Evolutionary conservation across 2,113 vertebrate genomes (phyloP).

Genomic region (Polyodon spathula): DNA sequence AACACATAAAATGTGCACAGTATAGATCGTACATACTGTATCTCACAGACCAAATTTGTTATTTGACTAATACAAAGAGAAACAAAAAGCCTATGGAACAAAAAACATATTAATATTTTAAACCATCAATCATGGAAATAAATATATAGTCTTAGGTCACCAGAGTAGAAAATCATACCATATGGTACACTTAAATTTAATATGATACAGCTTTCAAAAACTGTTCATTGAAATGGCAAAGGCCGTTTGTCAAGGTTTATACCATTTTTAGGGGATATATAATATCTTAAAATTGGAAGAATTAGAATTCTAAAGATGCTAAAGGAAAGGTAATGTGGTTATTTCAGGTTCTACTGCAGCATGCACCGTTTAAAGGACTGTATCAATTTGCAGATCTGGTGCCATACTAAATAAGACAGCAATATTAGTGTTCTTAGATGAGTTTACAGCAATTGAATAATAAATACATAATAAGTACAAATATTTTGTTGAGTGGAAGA

Average conservation of each 20-base stretch:
- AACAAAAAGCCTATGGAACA: not conserved
- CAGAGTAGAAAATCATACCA: not conserved
- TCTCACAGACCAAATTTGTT: not conserved
- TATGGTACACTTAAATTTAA: constrained; percentile 7
- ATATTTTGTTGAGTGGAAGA: too few relatives aligned
- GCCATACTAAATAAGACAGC: too few relatives aligned
- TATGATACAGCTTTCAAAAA: constrained; percentile 3
- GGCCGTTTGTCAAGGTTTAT: constrained; percentile 8
- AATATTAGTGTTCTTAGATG: too few relatives aligned
- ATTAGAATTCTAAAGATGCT: not conserved
- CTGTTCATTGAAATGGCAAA: not conserved
- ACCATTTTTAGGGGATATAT: constrained; percentile 1
- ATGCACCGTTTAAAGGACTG: too few relatives aligned
- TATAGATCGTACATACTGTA: too few relatives aligned
- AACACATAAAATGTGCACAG: too few relatives aligned
- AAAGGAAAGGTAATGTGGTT: too few relatives aligned
- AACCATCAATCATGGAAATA: constrained; percentile 7
- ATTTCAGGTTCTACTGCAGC: too few relatives aligned
- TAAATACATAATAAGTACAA: too few relatives aligned
- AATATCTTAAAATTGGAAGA: not conserved
- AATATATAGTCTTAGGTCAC: constrained; percentile 5
- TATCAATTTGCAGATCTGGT: too few relatives aligned
- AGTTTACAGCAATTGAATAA: too few relatives aligned
- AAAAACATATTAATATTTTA: constrained; percentile 11
- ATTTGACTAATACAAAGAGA: not conserved